Percentiles rank a stretch among this genome's conserved stretches.
These are phyloP conservation scores for Tamias sibiricus DNA, from an alignment of 2,113 vertebrate species.

Conservation along the genomic window DNA sequence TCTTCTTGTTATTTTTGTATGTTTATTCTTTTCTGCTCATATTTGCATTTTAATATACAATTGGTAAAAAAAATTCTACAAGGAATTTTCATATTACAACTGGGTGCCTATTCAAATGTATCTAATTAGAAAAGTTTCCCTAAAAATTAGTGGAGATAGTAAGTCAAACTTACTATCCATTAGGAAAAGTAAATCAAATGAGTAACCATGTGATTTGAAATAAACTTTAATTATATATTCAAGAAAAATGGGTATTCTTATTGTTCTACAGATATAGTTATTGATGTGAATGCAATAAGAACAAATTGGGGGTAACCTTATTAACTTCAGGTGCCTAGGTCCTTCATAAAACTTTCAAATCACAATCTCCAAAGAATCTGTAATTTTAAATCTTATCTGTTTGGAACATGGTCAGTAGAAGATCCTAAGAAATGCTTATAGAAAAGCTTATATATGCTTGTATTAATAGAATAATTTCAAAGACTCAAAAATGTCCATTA, in stretches of 20 bases:
- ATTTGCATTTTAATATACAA: background rate
- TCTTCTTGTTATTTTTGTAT: background rate
- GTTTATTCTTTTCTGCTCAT: background rate
- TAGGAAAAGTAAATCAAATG: conserved; percentile 18
- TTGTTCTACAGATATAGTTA: background rate
- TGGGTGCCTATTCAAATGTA: conserved; percentile 3
- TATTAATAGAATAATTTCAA: conserved; percentile 18
- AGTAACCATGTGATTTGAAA: background rate
- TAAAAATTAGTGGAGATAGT: conserved; percentile 11
- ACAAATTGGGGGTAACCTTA: background rate
- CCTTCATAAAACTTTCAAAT: background rate
- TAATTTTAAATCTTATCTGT: background rate
- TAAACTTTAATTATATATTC: conserved; percentile 29
- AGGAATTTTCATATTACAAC: conserved; percentile 20
- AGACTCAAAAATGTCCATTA: background rate
- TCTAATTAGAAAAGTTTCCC: conserved; percentile 20
- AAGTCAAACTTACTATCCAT: background rate
- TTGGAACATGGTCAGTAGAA: background rate
- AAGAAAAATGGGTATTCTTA: background rate
- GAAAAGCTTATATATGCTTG: background rate
- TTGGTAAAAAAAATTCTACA: conserved; percentile 6
- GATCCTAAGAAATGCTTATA: background rate
- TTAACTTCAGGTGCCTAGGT: background rate
- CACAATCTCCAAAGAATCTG: background rate
- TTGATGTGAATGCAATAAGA: background rate